Evolutionary conservation across 2,797 vertebrate genomes (phyloP).

Genomic region (Podargus strigoides): DNA sequence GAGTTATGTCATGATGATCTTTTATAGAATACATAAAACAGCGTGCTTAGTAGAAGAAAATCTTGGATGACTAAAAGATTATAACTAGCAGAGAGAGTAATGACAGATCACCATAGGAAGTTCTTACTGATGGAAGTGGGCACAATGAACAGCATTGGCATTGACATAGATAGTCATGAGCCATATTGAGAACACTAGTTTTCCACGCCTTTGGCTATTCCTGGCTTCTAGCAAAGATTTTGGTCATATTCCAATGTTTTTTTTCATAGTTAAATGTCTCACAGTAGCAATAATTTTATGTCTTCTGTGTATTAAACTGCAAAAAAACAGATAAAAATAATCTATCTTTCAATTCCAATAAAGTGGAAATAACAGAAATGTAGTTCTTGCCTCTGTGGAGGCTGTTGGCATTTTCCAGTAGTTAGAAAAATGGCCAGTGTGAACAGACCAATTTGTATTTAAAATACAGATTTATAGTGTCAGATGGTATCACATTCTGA

Average conservation of each 20-base stretch:
- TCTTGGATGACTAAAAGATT: not conserved
- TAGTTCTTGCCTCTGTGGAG: not conserved
- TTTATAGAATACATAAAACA: constrained; percentile 1
- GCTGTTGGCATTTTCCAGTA: not conserved
- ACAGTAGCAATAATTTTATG: constrained; percentile 16
- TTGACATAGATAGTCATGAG: not conserved
- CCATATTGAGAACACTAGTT: not conserved
- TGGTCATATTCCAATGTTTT: not conserved
- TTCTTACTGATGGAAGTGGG: not conserved
- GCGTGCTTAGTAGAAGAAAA: not conserved
- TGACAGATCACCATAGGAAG: not conserved
- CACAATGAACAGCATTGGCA: not conserved
- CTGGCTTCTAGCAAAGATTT: not conserved
- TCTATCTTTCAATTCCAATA: constrained; percentile 8
- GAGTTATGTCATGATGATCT: not conserved
- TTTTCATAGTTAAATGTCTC: constrained; percentile 1
- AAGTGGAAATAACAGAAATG: not conserved
- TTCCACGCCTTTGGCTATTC: not conserved
- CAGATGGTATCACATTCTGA: constrained; percentile 19
- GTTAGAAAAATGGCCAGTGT: not conserved
- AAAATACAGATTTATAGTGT: constrained; percentile 5
- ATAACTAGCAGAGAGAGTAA: not conserved
- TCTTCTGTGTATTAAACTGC: constrained; percentile 17
- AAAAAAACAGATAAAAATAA: constrained; percentile 3
- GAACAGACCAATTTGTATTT: not conserved